Evolutionary conservation across 2,888 invertebrate species (phyloP).

Genomic region (Lottia scabra): DNA sequence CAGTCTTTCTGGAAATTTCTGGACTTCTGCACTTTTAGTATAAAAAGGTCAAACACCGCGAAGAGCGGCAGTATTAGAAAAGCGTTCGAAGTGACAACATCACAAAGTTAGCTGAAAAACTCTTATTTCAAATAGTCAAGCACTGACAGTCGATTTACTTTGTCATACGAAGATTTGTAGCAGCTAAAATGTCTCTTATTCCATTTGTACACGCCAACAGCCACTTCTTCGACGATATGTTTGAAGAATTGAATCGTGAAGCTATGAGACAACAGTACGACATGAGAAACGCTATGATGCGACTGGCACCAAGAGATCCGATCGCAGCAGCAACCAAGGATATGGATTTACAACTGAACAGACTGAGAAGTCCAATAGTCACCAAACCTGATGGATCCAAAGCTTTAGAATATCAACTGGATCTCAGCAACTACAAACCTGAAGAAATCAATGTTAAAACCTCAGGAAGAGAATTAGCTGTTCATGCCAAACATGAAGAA

Average conservation of each 20-base stretch:
- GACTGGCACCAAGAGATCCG: constrained; percentile 13
- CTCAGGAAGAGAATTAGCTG: constrained; percentile 91
- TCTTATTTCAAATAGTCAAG: too few relatives aligned
- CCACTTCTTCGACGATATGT: constrained; percentile 29
- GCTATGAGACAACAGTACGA: constrained; percentile 24
- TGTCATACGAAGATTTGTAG: too few relatives aligned
- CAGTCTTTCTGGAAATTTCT: too few relatives aligned
- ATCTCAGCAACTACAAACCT: constrained; percentile 92
- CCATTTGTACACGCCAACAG: neutral
- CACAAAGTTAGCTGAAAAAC: too few relatives aligned
- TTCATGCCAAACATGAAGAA: constrained; percentile 98
- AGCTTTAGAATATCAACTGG: constrained; percentile 71
- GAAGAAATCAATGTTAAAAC: constrained; percentile 99
- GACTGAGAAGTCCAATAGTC: constrained; percentile 16
- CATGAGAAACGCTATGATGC: constrained; percentile 26
- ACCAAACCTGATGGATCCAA: constrained; percentile 24
- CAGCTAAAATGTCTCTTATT: too few relatives aligned
- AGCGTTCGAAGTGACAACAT: too few relatives aligned
- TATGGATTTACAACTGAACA: constrained; percentile 12
- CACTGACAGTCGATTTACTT: too few relatives aligned
- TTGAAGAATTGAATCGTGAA: constrained; percentile 24
- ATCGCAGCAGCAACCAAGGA: constrained; percentile 5
- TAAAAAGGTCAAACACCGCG: too few relatives aligned
- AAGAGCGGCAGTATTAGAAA: too few relatives aligned
- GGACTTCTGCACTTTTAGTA: too few relatives aligned